Percentiles rank a stretch among this genome's conserved stretches.
Evolutionary conservation across 2,797 vertebrate species (phyloP).

Genomic region (Halcyon leucocephala): DNA sequence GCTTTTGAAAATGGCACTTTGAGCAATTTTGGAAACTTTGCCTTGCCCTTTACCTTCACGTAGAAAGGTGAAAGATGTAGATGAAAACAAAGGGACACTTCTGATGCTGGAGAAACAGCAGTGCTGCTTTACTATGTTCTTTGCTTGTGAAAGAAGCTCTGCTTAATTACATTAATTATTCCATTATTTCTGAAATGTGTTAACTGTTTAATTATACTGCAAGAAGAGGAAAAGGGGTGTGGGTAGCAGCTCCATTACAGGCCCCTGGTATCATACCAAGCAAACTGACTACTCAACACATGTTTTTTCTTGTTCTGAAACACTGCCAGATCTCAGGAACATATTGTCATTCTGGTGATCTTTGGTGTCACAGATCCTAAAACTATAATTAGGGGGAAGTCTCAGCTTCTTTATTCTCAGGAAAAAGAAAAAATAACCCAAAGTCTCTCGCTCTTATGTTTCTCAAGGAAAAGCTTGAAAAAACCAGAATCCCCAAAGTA

Average conservation of each 20-base stretch:
- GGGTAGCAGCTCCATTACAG: slow-evolving; percentile 39
- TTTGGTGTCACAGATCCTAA: slow-evolving; percentile 33
- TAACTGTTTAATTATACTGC: slow-evolving; percentile 65
- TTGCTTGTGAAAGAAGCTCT: slow-evolving; percentile 12
- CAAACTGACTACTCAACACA: slow-evolving; percentile 25
- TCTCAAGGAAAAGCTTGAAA: not conserved
- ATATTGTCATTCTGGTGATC: slow-evolving; percentile 37
- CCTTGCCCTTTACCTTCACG: not conserved
- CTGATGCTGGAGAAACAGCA: not conserved
- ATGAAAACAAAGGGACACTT: not conserved
- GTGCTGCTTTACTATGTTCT: not conserved
- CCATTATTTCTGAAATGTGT: slow-evolving; percentile 59
- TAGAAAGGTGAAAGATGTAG: not conserved
- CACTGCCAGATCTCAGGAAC: slow-evolving; percentile 58
- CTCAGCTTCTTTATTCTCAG: not conserved
- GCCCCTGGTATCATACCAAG: slow-evolving; percentile 19
- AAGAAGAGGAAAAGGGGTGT: not conserved
- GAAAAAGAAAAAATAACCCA: not conserved
- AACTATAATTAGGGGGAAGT: slow-evolving; percentile 22
- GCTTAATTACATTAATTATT: slow-evolving; percentile 67
- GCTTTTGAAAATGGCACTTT: not conserved
- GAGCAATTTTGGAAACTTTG: not conserved
- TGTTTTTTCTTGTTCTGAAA: slow-evolving; percentile 47
- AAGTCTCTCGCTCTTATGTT: not conserved
- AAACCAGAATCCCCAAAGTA: not conserved